These are phyloP conservation scores for Ceratina calcarata DNA, from an alignment of 1,140 invertebrate species.

Conservation along the genomic window DNA sequence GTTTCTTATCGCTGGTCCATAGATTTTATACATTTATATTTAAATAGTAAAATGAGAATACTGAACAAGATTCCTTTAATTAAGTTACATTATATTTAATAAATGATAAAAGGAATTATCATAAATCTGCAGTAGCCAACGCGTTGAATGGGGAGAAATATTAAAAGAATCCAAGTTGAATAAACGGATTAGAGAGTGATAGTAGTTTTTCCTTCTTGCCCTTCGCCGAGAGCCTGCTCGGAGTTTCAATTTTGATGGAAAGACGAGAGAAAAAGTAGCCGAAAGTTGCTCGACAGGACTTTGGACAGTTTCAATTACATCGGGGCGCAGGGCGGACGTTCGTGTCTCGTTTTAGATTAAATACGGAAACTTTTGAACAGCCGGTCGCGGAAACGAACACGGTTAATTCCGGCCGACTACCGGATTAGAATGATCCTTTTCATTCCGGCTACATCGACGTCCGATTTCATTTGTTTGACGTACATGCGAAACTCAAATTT, in stretches of 20 bases:
- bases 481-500: neutral
- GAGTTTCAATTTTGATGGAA: neutral
- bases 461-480: conserved; percentile 19
- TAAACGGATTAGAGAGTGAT: no score
- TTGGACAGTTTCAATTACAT: conserved; percentile 33
- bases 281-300: conserved; percentile 3
- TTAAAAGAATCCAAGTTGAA: no score
- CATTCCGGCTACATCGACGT: conserved; percentile 1
- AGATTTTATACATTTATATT: no score
- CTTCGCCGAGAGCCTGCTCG: neutral
- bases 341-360: conserved; percentile 35
- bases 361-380: neutral
- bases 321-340: neutral
- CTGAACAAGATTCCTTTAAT: no score
- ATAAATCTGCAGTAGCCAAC: no score
- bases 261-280: neutral
- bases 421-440: conserved; percentile 15
- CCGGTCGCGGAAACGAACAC: neutral
- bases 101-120: no score
- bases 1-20: no score
- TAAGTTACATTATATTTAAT: no score
- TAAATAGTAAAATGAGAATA: no score
- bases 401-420: neutral
- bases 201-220: no score
- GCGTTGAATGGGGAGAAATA: no score